Evolutionary conservation across 2,113 vertebrate species (phyloP).

Genomic region (Cyphomyrus plagiostoma): DNA sequence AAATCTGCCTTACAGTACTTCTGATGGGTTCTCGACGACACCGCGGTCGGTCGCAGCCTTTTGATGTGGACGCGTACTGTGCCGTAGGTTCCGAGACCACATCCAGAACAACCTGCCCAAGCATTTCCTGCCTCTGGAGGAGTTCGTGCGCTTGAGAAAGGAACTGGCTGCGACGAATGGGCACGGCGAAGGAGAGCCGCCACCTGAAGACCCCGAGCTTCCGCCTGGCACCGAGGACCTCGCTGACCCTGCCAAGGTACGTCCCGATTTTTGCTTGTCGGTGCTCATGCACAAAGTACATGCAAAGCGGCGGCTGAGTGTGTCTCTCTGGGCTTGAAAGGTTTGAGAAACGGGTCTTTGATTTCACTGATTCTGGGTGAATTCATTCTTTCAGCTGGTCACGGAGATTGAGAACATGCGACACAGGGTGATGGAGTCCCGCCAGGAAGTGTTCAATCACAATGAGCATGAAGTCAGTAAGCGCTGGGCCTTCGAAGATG

Average conservation of each 20-base stretch:
- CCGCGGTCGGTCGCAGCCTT: neutral
- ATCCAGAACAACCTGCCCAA: conserved; percentile 89
- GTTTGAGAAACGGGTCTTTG: neutral
- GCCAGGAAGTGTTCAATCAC: conserved; percentile 95
- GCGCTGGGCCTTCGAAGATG: conserved; percentile 96
- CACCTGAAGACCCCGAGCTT: conserved; percentile 63
- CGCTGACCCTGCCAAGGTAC: conserved; percentile 87
- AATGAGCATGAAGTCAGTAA: conserved; percentile 99
- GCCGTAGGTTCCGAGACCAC: conserved; percentile 87
- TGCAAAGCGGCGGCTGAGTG: neutral
- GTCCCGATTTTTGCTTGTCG: neutral
- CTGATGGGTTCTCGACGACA: conserved; percentile 8
- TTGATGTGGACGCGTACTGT: conserved; percentile 7
- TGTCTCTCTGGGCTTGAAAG: neutral
- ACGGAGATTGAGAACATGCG: conserved; percentile 99
- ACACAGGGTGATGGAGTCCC: conserved; percentile 88
- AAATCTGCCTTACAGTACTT: conserved; percentile 19
- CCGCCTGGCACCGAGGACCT: conserved; percentile 86
- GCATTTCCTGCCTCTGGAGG: conserved; percentile 81
- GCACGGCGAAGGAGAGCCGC: conserved; percentile 60
- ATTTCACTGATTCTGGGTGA: neutral
- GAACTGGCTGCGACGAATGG: conserved; percentile 80
- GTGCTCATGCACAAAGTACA: neutral
- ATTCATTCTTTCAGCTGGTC: conserved; percentile 67
- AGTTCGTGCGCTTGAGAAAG: conserved; percentile 83